Base-by-base conservation (phyloP, 1,140 invertebrate species). In the Platyura marginata region DNA sequence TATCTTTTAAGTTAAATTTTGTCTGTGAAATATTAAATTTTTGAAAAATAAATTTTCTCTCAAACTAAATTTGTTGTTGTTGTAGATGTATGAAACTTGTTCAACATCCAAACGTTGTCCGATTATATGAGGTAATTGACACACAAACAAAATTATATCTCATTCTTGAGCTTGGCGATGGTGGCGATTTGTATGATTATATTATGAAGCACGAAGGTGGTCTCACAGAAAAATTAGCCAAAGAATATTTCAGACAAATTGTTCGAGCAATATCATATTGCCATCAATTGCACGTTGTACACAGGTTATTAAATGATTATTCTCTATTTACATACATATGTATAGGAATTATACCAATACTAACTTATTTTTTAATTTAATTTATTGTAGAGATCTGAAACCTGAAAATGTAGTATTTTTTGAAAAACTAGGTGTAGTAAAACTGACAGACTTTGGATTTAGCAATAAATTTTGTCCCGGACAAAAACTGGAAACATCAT, bases 381-480 rank as follows among this genome's bases (percentile, higher is more conserved):
- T 57, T 87, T 93, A 13, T 10, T 88, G 91, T 63, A 75, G 96
- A 46, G 96, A 99, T 66, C 70, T 98, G 44, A 97, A 98, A 65
- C 94, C 94, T 15, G 95, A 98, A 66, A 98, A 98, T 71, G 92
- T 98, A 37, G 90, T 98, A 3, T 97, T 98, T 65, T 98, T 98
- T 62, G 88, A 97, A 66, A 94, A 93, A 65, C 68, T 91, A 45
- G 93, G 92, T 38, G 74, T 93, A 56, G 95, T 99, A 3, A 99
- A 99, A 70, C 71, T 99, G 43, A 98, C 96, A 40, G 96, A 98
- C 65, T 99, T 99, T 70, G 95, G 96, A 29, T 98, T 99, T 65
- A 95, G 91, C 61, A 91, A 89, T 69, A 79, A 90, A 63, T 99
- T 95, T 66, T 88, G 79, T 57, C 94, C 94, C 21, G 93, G 92